Evolutionary conservation across 2,113 vertebrate species (phyloP), one percentile per base, ranked within the genome.

Genomic region (Bungarus multicinctus): DNA sequence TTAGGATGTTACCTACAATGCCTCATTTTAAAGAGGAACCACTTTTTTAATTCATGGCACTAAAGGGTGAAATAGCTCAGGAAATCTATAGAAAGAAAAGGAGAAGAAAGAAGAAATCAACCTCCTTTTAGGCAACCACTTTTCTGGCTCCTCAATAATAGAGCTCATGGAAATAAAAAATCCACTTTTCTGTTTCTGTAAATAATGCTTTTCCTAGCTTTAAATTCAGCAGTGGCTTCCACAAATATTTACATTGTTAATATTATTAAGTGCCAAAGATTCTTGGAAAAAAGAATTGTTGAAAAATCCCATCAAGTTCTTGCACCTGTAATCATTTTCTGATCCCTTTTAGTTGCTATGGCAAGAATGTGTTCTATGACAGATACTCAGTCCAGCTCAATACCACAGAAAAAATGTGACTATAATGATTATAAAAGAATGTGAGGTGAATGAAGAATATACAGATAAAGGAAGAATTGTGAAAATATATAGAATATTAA

Each of bases 211-310:
- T 53, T 60, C 88, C 92, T 87, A 87, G 0, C 22, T 45, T 0
- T 34, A 43, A 93, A 60, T 93, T 88, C 92, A 95, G 3, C 69
- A 50, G 18, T 74, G 60, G 88, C 91, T 94, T 60, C 90, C 92
- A 45, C 47, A 92, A 93, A 92, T 94, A 92, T 97, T 96, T 96
- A 93, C 91, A 94, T 93, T 0, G 1, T 89, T 87, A 45, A 74
- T 69, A 94, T 93, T 93, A 95, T 91, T 30, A 94, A 95, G 95
- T 25, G 95, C 94, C 86, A 93, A 96, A 96, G 94, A 94, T 88
- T 89, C 87, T 87, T 87, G 89, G 93, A 94, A 91, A 93, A 87
- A 58, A 95, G 93, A 50, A 50, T 92, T 85, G 89, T 64, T 93
- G 94, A 94, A 95, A 93, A 94, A 96, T 54, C 93, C 91, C 91